These are phyloP conservation scores for Eriosoma lanigerum DNA, from an alignment of 1,140 invertebrate species.

Conservation along the genomic window DNA sequence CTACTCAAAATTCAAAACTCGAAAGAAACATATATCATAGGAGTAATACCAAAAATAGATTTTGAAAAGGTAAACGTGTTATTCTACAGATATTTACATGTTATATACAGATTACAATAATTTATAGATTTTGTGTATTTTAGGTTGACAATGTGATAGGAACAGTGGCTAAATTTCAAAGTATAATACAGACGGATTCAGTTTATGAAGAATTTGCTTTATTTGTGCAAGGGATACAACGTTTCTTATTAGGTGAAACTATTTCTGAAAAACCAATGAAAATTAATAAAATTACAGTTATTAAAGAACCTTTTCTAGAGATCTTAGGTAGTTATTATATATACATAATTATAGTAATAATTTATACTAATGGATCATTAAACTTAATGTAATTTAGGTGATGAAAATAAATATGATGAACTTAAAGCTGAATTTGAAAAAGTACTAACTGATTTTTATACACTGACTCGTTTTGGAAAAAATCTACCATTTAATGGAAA, in stretches of 20 bases:
- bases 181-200: neutral
- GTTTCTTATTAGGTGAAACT: conserved; percentile 14
- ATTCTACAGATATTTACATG: too few species aligned
- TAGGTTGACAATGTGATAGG: too few species aligned
- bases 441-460: neutral
- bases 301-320: neutral
- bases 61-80: conserved; percentile 29
- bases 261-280: conserved; percentile 2
- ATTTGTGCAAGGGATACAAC: neutral
- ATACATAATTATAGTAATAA: too few species aligned
- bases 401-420: neutral
- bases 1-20: too few species aligned
- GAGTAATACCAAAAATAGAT: neutral
- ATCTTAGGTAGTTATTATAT: neutral
- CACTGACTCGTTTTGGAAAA: neutral
- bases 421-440: neutral
- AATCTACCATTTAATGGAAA: neutral
- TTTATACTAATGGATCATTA: neutral
- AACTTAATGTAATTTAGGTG: neutral
- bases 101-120: too few species aligned
- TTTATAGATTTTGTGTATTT: neutral
- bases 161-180: neutral
- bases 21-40: neutral
- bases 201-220: conserved; percentile 18
- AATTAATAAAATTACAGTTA: conserved; percentile 5